These are phyloP conservation scores for Cataglyphis hispanica DNA, from an alignment of 1,140 invertebrate genomes.

Conservation along the genomic window DNA sequence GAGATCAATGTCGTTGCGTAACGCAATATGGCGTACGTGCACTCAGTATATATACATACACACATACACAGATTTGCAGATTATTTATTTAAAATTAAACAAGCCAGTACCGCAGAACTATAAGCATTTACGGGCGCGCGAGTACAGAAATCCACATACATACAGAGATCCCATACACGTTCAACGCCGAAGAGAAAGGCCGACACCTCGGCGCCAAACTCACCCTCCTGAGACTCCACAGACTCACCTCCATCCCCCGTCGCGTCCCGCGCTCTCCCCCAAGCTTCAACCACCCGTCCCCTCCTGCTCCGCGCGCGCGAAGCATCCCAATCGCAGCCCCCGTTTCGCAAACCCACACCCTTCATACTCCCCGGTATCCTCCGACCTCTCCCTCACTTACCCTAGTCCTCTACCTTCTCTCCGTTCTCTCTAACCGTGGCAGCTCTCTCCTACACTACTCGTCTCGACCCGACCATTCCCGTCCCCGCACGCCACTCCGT, in stretches of 20 bases:
- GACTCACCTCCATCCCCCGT: conserved; percentile 84
- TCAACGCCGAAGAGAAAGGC: conserved; percentile 73
- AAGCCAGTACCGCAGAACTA: conserved; percentile 56
- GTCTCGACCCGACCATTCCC: conserved; percentile 72
- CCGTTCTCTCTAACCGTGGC: conserved; percentile 64
- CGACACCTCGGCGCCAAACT: conserved; percentile 87
- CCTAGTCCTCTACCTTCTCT: conserved; percentile 71
- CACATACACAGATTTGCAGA: conserved; percentile 42
- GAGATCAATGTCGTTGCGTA: conserved; percentile 68
- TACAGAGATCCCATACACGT: conserved; percentile 43
- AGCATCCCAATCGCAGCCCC: conserved; percentile 80
- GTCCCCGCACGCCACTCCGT: conserved; percentile 59
- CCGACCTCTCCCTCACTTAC: conserved; percentile 63
- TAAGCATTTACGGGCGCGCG: conserved; percentile 9
- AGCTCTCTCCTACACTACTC: conserved; percentile 69
- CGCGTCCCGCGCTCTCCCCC: conserved; percentile 68
- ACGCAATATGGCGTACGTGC: not conserved
- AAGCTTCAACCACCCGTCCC: conserved; percentile 68
- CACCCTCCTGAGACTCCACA: conserved; percentile 86
- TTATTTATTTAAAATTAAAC: conserved; percentile 84
- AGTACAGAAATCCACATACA: not conserved
- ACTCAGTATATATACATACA: too few species aligned
- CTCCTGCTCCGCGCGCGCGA: conserved; percentile 67
- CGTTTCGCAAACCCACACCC: conserved; percentile 81
- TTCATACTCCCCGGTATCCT: conserved; percentile 75